Evolutionary conservation across 2,113 vertebrate species (phyloP).

Genomic region (Meles meles): DNA sequence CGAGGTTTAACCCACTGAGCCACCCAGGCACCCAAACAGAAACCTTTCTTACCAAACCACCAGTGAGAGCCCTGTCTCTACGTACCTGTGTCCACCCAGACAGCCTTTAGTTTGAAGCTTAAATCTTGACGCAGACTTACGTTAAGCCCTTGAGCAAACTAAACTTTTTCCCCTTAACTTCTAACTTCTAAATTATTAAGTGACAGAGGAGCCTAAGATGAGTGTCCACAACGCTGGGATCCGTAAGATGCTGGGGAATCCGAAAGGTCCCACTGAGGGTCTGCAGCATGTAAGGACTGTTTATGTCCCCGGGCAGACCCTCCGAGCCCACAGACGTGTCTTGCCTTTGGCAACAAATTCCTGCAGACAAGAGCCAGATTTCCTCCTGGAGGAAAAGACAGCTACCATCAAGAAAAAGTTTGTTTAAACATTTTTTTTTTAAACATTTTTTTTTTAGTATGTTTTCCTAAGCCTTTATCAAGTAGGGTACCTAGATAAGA

Average conservation of each 20-base stretch:
- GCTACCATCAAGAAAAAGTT: not conserved
- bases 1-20: too few species aligned
- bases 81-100: not conserved
- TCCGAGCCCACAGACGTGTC: not conserved
- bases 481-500: slow-evolving; percentile 11
- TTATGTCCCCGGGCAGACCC: not conserved
- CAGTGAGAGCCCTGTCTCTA: not conserved
- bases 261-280: not conserved
- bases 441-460: not conserved
- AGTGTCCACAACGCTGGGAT: not conserved
- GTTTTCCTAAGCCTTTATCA: slow-evolving; percentile 51
- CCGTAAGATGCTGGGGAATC: not conserved
- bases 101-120: not conserved
- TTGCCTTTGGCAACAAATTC: not conserved
- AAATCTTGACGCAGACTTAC: not conserved
- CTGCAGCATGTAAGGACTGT: rapidly evolving
- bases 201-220: not conserved
- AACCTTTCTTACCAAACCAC: not conserved
- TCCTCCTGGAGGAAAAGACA: not conserved
- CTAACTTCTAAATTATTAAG: not conserved
- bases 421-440: not conserved
- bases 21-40: not conserved
- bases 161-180: not conserved
- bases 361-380: slow-evolving; percentile 10
- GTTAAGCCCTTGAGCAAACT: not conserved